A percentile compares a stretch with the other conserved stretches of the same genome.
phyloP scores from a whole-genome alignment of 2,113 vertebrate species.

The Xyliphius kryptos region DNA sequence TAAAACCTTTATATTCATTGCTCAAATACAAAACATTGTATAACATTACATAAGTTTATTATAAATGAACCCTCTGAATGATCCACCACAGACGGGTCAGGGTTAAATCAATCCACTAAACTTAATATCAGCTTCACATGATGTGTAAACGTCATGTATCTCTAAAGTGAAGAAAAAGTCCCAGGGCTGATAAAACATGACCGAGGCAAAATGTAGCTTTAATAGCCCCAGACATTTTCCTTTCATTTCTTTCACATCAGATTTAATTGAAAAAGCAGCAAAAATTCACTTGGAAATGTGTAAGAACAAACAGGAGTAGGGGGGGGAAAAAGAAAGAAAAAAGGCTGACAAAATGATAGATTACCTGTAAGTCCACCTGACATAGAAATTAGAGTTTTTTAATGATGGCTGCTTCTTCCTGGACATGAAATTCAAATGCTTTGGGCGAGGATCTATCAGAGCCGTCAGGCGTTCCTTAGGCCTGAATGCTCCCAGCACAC shows the following conservation, averaged over 20 bases:
- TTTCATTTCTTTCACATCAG: constrained; percentile 64
- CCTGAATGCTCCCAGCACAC: constrained; percentile 80
- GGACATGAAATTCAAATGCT: constrained; percentile 92
- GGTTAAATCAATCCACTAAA: no score
- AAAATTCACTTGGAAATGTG: constrained; percentile 72
- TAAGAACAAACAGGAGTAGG: constrained; percentile 42
- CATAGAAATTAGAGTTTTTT: constrained; percentile 92
- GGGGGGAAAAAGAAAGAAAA: constrained; percentile 62
- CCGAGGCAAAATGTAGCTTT: constrained; percentile 64
- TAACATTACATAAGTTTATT: no score
- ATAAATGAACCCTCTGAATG: no score
- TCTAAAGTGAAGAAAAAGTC: constrained; percentile 54
- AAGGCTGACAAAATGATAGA: constrained; percentile 87
- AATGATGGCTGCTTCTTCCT: constrained; percentile 86
- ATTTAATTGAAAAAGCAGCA: constrained; percentile 81
- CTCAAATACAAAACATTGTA: no score
- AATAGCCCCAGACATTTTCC: constrained; percentile 66
- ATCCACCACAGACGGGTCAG: no score
- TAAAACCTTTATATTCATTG: no score
- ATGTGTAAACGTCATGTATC: constrained; percentile 28
- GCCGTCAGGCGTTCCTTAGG: constrained; percentile 79
- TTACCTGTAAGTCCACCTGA: constrained; percentile 93
- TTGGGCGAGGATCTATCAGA: constrained; percentile 80
- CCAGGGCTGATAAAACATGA: constrained; percentile 40
- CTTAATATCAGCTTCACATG: no score